Base-by-base conservation (phyloP, 2,113 vertebrate species). In the Zosterops pallidus region DNA sequence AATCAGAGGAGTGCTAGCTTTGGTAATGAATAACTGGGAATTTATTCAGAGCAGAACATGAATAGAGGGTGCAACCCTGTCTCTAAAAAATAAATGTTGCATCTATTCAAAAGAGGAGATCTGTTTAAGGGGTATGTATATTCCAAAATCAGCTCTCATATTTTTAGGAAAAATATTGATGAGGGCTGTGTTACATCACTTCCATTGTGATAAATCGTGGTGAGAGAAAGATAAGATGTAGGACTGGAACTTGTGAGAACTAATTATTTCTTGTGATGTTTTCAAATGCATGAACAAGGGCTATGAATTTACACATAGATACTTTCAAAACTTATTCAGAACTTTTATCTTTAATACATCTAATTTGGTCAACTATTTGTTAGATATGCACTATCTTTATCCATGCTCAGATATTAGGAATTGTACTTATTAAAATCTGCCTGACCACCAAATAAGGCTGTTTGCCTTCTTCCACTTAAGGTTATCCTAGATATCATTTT, bases 31-130 rank as follows among this genome's bases (percentile, higher is more conserved):
- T 57, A 59, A 88, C 23, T 26, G 37, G 26, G 81, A 63, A 81
- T 84, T 86, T 87, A 83, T 84, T 89, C 59, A 85, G 69, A 85
- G 31, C 23, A 78, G 60, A 86, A 68, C 62, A 24, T 62, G 41
- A 89, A 67, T 50, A 69, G 70, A 91, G 33, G 71, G 15, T 68
- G 16, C 20, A 59, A 71, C 37, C 22, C 10, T 31, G 23, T 47
- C 11, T 18, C 25, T 52, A 55, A 74, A 63, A 82, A 64, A 75
- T 55, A 89, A 80, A 53, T 11, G 7, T 17, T 68, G 5, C 17
- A 20, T 74, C 53, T 78, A 53, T 76, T 82, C 56, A 41, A 50
- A 87, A 82, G 68, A 88, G 20, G 20, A 71, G 11, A 31, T 49
- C 3, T 49, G 4, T 67, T 79, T 68, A 47, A 89, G 33, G 42